Conservation (phyloP, 92 coral and sea anemone genomes). For the Paragorgia papillata region DNA sequence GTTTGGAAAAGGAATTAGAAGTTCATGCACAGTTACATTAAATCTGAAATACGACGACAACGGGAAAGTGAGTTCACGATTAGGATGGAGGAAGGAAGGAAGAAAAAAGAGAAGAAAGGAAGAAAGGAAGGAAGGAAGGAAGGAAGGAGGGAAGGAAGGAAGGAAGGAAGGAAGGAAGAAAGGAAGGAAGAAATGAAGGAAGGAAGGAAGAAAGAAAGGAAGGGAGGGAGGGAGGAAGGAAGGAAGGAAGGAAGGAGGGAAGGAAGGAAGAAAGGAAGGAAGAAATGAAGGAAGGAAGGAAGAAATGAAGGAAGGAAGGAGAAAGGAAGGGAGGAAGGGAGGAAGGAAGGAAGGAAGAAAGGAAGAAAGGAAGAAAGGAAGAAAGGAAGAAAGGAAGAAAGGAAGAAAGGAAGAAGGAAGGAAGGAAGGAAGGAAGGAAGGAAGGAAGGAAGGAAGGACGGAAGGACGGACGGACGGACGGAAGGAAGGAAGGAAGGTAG, state of each 20-base stretch:
- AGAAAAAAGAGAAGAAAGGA: background rate
- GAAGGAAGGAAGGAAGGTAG: background rate
- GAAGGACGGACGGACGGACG: background rate
- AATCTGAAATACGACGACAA: no score
- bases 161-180: background rate
- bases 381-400: slow-evolving; percentile 7
- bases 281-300: background rate
- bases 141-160: background rate
- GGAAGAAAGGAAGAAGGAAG: background rate
- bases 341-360: background rate
- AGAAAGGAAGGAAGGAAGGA: background rate
- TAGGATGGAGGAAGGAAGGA: background rate
- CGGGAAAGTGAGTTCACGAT: background rate
- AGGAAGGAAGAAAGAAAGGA: background rate
- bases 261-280: background rate
- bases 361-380: background rate
- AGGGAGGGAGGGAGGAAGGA: background rate
- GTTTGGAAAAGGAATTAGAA: no score
- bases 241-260: background rate
- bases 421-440: slow-evolving; percentile 16
- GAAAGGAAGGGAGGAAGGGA: background rate
- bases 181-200: background rate
- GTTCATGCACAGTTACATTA: no score
- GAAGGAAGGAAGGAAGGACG: background rate
- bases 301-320: background rate